phyloP scores from a whole-genome alignment of 2,888 invertebrate genomes.

The Choristoneura rosaceana region DNA sequence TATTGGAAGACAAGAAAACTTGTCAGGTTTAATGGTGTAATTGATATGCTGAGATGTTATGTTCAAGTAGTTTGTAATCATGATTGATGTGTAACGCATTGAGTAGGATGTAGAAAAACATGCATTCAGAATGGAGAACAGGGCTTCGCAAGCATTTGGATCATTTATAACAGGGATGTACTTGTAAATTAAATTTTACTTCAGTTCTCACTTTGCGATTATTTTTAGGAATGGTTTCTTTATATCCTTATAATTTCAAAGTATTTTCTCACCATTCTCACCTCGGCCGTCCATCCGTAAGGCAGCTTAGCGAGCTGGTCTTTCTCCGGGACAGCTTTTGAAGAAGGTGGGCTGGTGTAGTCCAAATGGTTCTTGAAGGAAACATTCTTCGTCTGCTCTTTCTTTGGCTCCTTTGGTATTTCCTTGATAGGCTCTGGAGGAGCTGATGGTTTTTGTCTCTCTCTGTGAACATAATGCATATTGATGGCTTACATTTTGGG shows the following conservation, averaged over 20 bases:
- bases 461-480: conserved; percentile 42
- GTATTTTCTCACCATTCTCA: conserved; percentile 44
- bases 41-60: too few species aligned
- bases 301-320: conserved; percentile 81
- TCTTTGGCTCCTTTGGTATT: conserved; percentile 69
- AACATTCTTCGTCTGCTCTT: conserved; percentile 81
- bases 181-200: too few species aligned
- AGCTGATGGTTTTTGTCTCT: conserved; percentile 68
- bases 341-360: conserved; percentile 76
- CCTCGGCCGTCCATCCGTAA: conserved; percentile 79
- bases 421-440: conserved; percentile 75
- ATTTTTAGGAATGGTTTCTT: too few species aligned
- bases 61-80: too few species aligned
- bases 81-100: too few species aligned
- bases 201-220: too few species aligned
- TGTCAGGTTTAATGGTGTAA: too few species aligned
- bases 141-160: too few species aligned
- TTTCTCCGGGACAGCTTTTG: conserved; percentile 79
- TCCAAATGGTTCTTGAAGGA: conserved; percentile 83
- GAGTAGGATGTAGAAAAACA: too few species aligned
- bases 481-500: too few species aligned
- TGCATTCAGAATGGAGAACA: too few species aligned
- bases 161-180: too few species aligned
- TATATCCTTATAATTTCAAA: not conserved
- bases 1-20: not conserved